These are phyloP conservation scores for Rynchops niger DNA, from an alignment of 2,113 vertebrate species.

Conservation along the genomic window DNA sequence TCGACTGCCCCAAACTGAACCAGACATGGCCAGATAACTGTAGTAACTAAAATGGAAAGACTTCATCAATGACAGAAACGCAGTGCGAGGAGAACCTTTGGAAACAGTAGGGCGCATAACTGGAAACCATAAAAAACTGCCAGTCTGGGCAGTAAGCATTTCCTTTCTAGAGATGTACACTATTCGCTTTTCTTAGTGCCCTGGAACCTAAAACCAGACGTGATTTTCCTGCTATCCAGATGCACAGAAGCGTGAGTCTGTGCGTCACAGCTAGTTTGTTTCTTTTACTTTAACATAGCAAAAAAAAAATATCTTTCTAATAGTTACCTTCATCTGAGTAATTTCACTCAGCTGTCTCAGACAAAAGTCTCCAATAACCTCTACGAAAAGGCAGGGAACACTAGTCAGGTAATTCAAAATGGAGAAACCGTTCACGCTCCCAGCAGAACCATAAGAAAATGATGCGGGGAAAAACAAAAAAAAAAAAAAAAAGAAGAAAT, in stretches of 20 bases:
- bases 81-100: neutral
- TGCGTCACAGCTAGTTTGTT: neutral
- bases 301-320: neutral
- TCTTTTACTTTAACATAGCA: neutral
- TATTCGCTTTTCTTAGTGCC: neutral
- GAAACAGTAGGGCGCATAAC: neutral
- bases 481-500: neutral
- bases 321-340: neutral
- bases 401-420: neutral
- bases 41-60: neutral
- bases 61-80: neutral
- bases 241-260: neutral
- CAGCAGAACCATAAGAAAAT: neutral
- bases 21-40: neutral
- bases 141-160: neutral
- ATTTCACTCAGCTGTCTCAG: neutral
- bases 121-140: neutral
- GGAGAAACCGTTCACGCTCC: neutral
- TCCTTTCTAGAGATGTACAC: neutral
- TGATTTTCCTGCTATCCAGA: neutral
- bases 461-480: neutral
- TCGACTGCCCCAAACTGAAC: neutral
- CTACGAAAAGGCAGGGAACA: neutral
- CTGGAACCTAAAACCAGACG: neutral
- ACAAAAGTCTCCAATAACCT: neutral